These are phyloP conservation scores for Rhineura floridana DNA, from an alignment of 2,113 vertebrate genomes.

Conservation along the genomic window DNA sequence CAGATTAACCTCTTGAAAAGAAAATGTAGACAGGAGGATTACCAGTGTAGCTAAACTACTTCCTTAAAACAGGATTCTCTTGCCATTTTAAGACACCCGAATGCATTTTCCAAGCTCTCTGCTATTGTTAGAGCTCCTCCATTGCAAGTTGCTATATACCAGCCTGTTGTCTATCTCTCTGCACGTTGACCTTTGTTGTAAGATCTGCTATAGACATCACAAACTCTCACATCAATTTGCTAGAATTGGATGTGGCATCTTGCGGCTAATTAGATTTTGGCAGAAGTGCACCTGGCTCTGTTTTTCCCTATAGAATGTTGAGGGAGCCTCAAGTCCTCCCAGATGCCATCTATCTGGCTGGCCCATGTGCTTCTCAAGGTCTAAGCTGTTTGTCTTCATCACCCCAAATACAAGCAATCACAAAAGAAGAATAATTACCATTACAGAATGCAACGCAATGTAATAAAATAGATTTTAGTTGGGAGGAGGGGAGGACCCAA, in stretches of 20 bases:
- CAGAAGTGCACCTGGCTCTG: constrained; percentile 99
- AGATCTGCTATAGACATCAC: constrained; percentile 98
- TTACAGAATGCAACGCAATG: constrained; percentile 87
- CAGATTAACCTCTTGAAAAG: constrained; percentile 65
- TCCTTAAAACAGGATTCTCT: constrained; percentile 72
- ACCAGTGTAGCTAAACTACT: constrained; percentile 70
- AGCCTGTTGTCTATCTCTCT: constrained; percentile 94
- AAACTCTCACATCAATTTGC: constrained; percentile 99
- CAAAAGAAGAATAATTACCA: constrained; percentile 78
- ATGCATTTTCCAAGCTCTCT: constrained; percentile 70
- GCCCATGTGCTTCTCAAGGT: constrained; percentile 91
- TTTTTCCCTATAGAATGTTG: constrained; percentile 97
- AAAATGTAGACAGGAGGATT: constrained; percentile 57
- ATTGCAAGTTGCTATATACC: constrained; percentile 78
- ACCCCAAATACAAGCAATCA: constrained; percentile 89
- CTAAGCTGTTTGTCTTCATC: constrained; percentile 92
- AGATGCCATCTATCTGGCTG: constrained; percentile 87
- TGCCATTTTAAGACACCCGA: constrained; percentile 71
- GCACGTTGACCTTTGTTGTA: constrained; percentile 98
- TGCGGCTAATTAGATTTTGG: constrained; percentile 98
- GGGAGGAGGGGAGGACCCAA: constrained; percentile 66
- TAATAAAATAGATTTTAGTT: constrained; percentile 81
- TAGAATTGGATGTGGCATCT: constrained; percentile 99
- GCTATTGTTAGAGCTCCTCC: constrained; percentile 70
- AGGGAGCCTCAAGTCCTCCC: constrained; percentile 79